Base-by-base conservation (phyloP, 2,888 invertebrate genomes). In the Cheilosia urbana region DNA sequence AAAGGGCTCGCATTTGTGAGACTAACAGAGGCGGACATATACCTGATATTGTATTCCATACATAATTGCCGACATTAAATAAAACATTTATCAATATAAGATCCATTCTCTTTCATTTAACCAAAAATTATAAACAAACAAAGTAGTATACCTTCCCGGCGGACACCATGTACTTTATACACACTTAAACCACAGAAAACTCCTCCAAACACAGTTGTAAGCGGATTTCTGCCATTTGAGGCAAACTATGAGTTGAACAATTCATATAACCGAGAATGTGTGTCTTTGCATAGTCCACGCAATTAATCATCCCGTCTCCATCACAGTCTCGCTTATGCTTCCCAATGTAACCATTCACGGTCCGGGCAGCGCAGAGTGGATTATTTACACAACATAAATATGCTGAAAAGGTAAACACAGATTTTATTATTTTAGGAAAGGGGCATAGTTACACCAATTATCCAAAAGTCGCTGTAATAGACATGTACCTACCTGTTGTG, bases 141-240 rank as follows among this genome's bases (percentile, higher is more conserved):
- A n/a, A n/a, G n/a, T n/a, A n/a, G n/a, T n/a, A n/a, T n/a, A n/a
- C n/a, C n/a, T n/a, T n/a, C n/a, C n/a, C n/a, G n/a, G n/a, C n/a
- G n/a, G n/a, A n/a, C n/a, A 2, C 2, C 42, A 5, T n/a, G n/a
- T n/a, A 42, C n/a, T 13, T 9, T 7, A 7, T 7, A 9, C 2
- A 4, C 42, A n/a, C 2, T n/a, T 17, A 45, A n/a, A 47, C n/a
- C 27, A 27, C 51, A 6, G 62, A 47, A 40, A 87, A 73, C 49
- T 73, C 53, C 13, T 71, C 51, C 42, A 87, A 72, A 51, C 60
- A 94, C 94, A 88, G 89, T 93, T 90, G 93, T 93, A 90, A 92
- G 91, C 89, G 95, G 93, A 75, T 93, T 89, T 92, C 90, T 90
- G n/a, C 90, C 91, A 51, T 51, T 85, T 88, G 90, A 55, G 77